Conservation (phyloP, 2,888 invertebrate genomes). For the Hecatera dysodea region DNA sequence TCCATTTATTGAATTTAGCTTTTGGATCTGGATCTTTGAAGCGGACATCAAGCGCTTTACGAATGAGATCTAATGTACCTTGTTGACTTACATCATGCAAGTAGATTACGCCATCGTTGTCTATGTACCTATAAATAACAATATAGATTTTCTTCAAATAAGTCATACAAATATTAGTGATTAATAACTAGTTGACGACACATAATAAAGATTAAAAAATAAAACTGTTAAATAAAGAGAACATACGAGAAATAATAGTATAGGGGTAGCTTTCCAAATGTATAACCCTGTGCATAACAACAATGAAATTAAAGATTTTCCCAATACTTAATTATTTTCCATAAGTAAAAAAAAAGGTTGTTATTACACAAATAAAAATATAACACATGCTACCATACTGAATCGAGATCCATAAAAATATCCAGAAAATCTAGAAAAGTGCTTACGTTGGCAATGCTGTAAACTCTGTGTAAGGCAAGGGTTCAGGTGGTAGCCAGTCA, state of each 20-base stretch:
- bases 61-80: conserved; percentile 88
- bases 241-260: background rate
- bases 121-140: conserved; percentile 79
- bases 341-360: background rate
- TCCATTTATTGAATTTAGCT: conserved; percentile 90
- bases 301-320: background rate
- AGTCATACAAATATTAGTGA: background rate
- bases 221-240: background rate
- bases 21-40: conserved; percentile 86
- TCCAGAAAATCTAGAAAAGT: background rate
- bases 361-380: background rate
- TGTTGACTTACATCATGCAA: conserved; percentile 79
- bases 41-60: conserved; percentile 85
- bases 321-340: background rate
- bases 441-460: conserved; percentile 92
- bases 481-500: conserved; percentile 92
- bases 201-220: background rate
- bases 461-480: conserved; percentile 89
- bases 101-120: conserved; percentile 87
- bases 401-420: background rate
- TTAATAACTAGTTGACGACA: no score
- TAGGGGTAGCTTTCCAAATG: background rate
- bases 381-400: background rate
- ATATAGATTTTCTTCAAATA: background rate
- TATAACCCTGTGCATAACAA: background rate